Percentiles rank a stretch among this genome's conserved stretches.
Conservation (phyloP, 64 coral and sea anemone species). For the Montipora sp. region DNA sequence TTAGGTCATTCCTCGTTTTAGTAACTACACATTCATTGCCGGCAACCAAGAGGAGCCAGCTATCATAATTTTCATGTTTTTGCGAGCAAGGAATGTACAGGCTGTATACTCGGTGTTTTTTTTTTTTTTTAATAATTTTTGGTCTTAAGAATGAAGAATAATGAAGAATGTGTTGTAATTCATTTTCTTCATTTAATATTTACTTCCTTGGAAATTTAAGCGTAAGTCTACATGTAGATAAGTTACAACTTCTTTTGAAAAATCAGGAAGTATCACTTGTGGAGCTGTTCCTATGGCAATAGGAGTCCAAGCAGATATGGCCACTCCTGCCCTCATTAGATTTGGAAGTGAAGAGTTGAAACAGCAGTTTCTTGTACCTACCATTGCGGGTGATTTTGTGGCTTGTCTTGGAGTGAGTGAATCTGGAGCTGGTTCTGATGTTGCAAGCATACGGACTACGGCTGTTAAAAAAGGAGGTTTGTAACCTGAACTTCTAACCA, state of each 20-base stretch:
- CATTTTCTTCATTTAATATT: too few species aligned
- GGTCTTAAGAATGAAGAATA: too few species aligned
- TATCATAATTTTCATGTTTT: too few species aligned
- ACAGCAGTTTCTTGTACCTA: conserved; percentile 81
- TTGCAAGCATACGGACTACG: conserved; percentile 90
- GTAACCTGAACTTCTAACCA: background rate
- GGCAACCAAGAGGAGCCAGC: too few species aligned
- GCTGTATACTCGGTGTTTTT: too few species aligned
- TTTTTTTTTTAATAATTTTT: too few species aligned
- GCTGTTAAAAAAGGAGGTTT: conserved; percentile 97
- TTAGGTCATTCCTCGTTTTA: too few species aligned
- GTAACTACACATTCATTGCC: too few species aligned
- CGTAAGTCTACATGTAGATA: too few species aligned
- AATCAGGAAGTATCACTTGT: conserved; percentile 86
- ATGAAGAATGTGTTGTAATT: too few species aligned
- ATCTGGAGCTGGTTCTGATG: conserved; percentile 91
- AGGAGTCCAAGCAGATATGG: conserved; percentile 96
- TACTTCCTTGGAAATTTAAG: too few species aligned
- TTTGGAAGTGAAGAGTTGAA: conserved; percentile 89
- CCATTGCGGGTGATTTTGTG: conserved; percentile 93
- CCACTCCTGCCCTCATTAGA: conserved; percentile 81
- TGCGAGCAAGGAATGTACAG: too few species aligned
- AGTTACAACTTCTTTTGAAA: background rate
- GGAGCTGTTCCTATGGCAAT: conserved; percentile 96
- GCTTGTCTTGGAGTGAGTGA: conserved; percentile 94